Evolutionary conservation across 2,888 invertebrate genomes (phyloP).

Genomic region (Stenodera caucasica): DNA sequence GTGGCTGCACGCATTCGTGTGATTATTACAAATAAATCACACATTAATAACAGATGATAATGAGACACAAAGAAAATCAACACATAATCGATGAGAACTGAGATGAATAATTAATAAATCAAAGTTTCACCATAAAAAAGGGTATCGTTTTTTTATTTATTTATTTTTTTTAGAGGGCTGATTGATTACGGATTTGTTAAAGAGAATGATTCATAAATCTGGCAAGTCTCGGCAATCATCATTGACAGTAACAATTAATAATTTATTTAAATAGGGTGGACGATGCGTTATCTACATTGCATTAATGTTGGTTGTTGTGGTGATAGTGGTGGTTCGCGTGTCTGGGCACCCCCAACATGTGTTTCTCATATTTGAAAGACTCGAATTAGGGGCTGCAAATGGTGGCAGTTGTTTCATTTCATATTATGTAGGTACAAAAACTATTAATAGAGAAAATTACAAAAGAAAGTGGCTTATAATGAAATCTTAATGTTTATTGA

Average conservation of each 20-base stretch:
- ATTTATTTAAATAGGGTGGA: conserved; percentile 32
- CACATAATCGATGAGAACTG: not conserved
- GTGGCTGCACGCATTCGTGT: not conserved
- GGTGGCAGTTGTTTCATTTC: not conserved
- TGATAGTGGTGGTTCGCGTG: conserved; percentile 23
- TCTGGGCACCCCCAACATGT: conserved; percentile 22
- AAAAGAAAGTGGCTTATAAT: no score
- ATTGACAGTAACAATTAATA: conserved; percentile 37
- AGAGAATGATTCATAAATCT: conserved; percentile 40
- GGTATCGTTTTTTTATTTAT: no score
- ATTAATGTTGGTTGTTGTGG: not conserved
- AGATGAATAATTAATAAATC: not conserved
- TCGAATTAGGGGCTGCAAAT: not conserved
- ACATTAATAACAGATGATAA: not conserved
- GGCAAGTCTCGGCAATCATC: conserved; percentile 31
- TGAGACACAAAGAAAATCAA: not conserved
- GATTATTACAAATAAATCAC: not conserved
- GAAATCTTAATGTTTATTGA: no score
- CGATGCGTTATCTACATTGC: conserved; percentile 19
- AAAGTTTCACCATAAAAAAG: no score
- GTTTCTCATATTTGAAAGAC: conserved; percentile 11
- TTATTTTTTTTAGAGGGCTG: not conserved
- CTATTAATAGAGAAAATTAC: no score
- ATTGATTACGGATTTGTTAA: conserved; percentile 27
- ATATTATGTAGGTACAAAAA: no score